phyloP scores from a whole-genome alignment of 2,888 invertebrate species.

The Azorinus chamasolen region DNA sequence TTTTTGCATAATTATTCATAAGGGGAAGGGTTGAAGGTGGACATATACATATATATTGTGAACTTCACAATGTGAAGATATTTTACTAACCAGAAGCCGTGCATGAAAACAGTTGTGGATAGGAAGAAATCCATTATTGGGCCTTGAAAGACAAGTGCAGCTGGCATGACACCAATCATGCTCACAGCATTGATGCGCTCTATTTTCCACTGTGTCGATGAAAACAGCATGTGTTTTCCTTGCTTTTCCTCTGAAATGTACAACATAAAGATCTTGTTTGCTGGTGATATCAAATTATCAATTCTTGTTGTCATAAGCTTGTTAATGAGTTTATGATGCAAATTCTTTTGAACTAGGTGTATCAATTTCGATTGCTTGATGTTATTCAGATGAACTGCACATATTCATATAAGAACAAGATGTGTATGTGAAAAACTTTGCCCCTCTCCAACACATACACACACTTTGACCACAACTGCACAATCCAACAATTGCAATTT shows the following conservation, averaged over 20 bases:
- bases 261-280: background rate
- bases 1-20: no score
- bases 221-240: constrained; percentile 78
- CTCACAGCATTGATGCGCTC: constrained; percentile 85
- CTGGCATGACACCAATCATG: constrained; percentile 86
- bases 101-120: constrained; percentile 85
- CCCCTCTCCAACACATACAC: no score
- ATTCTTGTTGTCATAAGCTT: background rate
- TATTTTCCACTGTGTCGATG: constrained; percentile 84
- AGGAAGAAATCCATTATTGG: constrained; percentile 86
- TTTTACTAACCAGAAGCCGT: constrained; percentile 86
- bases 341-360: background rate
- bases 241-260: constrained; percentile 77
- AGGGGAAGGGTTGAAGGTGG: no score
- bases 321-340: background rate
- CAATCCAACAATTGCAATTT: no score
- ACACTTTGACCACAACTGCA: no score
- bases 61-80: no score
- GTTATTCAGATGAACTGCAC: no score
- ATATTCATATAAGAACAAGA: no score
- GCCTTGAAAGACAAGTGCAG: constrained; percentile 85
- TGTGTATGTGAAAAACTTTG: no score
- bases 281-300: background rate
- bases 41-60: no score
- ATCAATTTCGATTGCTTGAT: background rate